A percentile compares a stretch with the other conserved stretches of the same genome.
Evolutionary conservation across 2,113 vertebrate species (phyloP).

Genomic region (Peromyscus polionotus): DNA sequence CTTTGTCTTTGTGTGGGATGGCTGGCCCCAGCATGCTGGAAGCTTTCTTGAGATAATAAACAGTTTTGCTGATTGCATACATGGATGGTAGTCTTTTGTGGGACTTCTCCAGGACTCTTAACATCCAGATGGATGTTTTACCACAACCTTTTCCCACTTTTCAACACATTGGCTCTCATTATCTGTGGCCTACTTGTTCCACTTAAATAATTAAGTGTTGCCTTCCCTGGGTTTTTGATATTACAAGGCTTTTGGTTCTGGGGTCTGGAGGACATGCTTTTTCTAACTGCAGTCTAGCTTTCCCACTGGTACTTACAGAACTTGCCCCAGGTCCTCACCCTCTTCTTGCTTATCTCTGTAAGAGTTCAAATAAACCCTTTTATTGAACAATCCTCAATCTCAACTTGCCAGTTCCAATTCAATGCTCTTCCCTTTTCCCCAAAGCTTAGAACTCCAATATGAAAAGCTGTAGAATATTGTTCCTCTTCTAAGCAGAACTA

Average conservation of each 20-base stretch:
- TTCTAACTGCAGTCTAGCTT: neutral
- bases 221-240: neutral
- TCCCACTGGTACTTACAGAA: neutral
- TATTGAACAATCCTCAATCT: neutral
- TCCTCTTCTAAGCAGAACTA: neutral
- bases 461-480: neutral
- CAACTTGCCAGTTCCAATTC: fast-evolving
- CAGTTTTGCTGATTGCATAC: too few species aligned
- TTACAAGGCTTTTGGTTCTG: neutral
- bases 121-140: neutral
- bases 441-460: neutral
- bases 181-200: neutral
- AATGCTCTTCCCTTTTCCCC: neutral
- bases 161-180: neutral
- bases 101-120: too few species aligned
- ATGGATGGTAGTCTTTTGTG: too few species aligned
- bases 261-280: neutral
- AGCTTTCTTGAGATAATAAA: too few species aligned
- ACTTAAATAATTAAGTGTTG: neutral
- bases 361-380: neutral
- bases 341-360: neutral
- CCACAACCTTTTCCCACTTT: neutral
- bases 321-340: neutral
- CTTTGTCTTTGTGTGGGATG: too few species aligned
- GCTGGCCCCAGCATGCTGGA: too few species aligned